Conservation (phyloP, 2,888 invertebrate species). For the Chrysolina oricalcia region DNA sequence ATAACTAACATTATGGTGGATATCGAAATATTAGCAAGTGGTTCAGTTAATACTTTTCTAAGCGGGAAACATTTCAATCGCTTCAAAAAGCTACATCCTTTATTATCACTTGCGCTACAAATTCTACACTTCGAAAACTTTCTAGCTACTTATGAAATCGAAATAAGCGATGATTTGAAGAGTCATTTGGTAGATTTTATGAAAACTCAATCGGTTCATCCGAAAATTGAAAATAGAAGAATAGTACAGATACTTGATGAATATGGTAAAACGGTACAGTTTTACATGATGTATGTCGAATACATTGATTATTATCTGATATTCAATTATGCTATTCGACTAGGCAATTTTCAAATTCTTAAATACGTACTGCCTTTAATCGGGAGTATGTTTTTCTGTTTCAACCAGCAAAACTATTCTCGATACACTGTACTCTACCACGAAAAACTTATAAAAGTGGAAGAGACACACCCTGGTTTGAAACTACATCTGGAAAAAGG, state of each 20-base stretch:
- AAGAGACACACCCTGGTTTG: conserved; percentile 27
- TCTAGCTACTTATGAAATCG: neutral
- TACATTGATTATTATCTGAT: conserved; percentile 57
- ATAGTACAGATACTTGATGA: conserved; percentile 34
- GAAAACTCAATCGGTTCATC: conserved; percentile 16
- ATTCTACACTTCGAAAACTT: conserved; percentile 28
- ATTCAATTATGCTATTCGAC: conserved; percentile 58
- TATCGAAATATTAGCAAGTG: conserved; percentile 27
- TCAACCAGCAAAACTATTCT: conserved; percentile 40
- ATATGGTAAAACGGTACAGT: conserved; percentile 63
- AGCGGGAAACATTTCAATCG: conserved; percentile 29
- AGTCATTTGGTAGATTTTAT: conserved; percentile 1
- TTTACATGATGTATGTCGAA: conserved; percentile 58
- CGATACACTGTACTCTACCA: conserved; percentile 50
- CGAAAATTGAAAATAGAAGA: conserved; percentile 33
- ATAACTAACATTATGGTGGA: conserved; percentile 31
- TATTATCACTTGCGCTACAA: conserved; percentile 18
- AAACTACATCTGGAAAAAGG: conserved; percentile 31
- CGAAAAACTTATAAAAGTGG: conserved; percentile 39
- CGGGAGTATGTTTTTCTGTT: conserved; percentile 11
- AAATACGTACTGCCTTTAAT: conserved; percentile 51
- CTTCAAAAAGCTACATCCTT: conserved; percentile 2
- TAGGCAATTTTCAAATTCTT: conserved; percentile 55
- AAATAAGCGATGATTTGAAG: neutral
- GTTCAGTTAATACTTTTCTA: conserved; percentile 26